These are phyloP conservation scores for Geotrupes spiniger DNA, from an alignment of 2,888 invertebrate species.

Conservation along the genomic window DNA sequence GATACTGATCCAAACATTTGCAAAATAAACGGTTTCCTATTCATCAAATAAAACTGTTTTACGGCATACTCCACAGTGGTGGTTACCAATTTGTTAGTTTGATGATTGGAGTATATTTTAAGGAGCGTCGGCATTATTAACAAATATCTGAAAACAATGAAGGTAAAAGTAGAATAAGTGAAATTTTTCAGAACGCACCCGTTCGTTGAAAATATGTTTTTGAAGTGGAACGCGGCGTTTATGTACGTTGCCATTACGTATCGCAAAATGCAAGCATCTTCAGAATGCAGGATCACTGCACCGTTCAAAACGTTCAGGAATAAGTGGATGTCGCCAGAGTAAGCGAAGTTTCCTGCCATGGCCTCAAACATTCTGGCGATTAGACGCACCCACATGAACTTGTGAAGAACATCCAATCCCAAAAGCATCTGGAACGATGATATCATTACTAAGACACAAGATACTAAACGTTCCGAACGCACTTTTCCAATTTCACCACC, in stretches of 20 bases:
- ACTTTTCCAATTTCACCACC: constrained; percentile 87
- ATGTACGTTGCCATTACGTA: constrained; percentile 97
- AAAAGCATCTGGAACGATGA: constrained; percentile 64
- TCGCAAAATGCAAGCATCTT: constrained; percentile 92
- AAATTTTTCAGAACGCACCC: constrained; percentile 59
- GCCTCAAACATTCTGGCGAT: constrained; percentile 97
- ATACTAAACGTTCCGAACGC: constrained; percentile 28
- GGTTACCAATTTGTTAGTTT: constrained; percentile 92
- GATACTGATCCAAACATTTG: constrained; percentile 99
- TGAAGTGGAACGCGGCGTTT: constrained; percentile 96
- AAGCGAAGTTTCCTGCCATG: constrained; percentile 96
- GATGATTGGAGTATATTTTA: constrained; percentile 96
- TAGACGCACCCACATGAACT: constrained; percentile 97
- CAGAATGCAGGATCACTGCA: constrained; percentile 92
- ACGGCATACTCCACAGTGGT: constrained; percentile 97
- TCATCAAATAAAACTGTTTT: constrained; percentile 96
- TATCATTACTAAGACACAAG: background rate
- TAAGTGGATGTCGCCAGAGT: constrained; percentile 94
- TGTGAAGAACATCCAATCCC: constrained; percentile 94
- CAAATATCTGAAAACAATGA: constrained; percentile 66
- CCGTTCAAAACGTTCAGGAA: constrained; percentile 98
- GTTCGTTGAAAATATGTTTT: constrained; percentile 96
- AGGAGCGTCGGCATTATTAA: constrained; percentile 96
- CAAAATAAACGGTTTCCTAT: constrained; percentile 95
- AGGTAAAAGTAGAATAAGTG: background rate